Conservation (phyloP, 2,888 invertebrate species). For the Argyra leucocephala region DNA sequence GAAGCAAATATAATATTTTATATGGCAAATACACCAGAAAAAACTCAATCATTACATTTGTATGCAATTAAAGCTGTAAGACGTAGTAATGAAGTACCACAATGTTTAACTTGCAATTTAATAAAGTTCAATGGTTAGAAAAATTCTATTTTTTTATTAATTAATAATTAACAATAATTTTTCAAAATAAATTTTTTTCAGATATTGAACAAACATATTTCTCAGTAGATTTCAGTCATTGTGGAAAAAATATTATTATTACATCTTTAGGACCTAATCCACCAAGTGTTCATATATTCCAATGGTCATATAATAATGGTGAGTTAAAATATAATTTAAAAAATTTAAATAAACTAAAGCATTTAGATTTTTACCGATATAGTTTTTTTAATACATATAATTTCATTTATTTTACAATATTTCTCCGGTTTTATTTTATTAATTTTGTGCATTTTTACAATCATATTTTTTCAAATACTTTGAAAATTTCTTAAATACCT, state of each 20-base stretch:
- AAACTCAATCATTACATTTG: slow-evolving; percentile 71
- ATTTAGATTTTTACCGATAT: too few species aligned
- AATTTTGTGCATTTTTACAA: too few species aligned
- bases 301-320: slow-evolving; percentile 35
- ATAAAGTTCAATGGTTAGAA: slow-evolving; percentile 29
- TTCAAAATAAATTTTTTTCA: slow-evolving; percentile 16
- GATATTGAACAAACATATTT: slow-evolving; percentile 37
- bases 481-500: too few species aligned
- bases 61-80: slow-evolving; percentile 54
- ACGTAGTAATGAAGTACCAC: slow-evolving; percentile 40
- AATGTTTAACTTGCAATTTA: slow-evolving; percentile 67
- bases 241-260: slow-evolving; percentile 58
- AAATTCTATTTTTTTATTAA: too few species aligned
- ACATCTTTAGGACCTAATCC: slow-evolving; percentile 77
- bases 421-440: too few species aligned
- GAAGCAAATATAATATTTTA: slow-evolving; percentile 64
- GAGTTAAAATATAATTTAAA: slow-evolving; percentile 22
- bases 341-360: too few species aligned
- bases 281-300: slow-evolving; percentile 60
- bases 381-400: too few species aligned
- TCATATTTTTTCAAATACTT: too few species aligned
- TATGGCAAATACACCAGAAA: slow-evolving; percentile 64
- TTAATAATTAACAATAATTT: too few species aligned
- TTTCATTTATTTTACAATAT: too few species aligned
- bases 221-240: slow-evolving; percentile 56